Conservation (phyloP, 1,140 invertebrate species). For the Bombus consobrinus region DNA sequence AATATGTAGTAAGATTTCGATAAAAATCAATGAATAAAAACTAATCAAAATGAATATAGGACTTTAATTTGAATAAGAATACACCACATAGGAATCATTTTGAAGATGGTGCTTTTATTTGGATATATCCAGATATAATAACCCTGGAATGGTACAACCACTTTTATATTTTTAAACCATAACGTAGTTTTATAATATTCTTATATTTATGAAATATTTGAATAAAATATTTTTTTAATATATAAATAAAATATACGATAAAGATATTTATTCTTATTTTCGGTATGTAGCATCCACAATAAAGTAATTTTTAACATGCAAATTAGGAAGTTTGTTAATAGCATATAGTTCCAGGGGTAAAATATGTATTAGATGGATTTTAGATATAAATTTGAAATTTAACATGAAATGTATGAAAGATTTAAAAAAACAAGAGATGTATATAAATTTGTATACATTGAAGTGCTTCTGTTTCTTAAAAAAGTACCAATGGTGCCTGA, state of each 20-base stretch:
- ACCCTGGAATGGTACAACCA: slow-evolving; percentile 41
- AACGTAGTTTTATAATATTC: slow-evolving; percentile 27
- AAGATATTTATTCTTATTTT: slow-evolving; percentile 42
- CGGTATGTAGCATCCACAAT: slow-evolving; percentile 4
- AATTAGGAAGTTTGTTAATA: slow-evolving; percentile 25
- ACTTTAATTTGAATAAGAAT: slow-evolving; percentile 12
- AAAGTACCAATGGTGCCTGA: slow-evolving; percentile 66
- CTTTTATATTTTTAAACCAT: slow-evolving; percentile 37
- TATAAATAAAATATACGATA: slow-evolving; percentile 19
- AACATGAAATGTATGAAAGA: neutral
- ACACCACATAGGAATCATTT: slow-evolving; percentile 1
- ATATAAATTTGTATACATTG: slow-evolving; percentile 47
- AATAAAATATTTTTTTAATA: slow-evolving; percentile 45
- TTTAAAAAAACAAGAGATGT: slow-evolving; percentile 7
- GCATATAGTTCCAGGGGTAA: slow-evolving; percentile 35
- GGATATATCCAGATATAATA: slow-evolving; percentile 14
- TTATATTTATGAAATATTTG: slow-evolving; percentile 17
- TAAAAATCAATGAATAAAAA: neutral
- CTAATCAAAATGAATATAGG: slow-evolving; percentile 12
- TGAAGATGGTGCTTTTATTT: slow-evolving; percentile 43
- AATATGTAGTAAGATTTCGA: slow-evolving; percentile 15
- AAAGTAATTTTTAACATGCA: neutral
- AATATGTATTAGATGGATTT: slow-evolving; percentile 15
- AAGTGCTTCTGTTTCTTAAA: slow-evolving; percentile 61
- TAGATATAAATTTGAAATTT: neutral